Conservation (phyloP, 2,113 vertebrate genomes). For the Lampris megalopsis region DNA sequence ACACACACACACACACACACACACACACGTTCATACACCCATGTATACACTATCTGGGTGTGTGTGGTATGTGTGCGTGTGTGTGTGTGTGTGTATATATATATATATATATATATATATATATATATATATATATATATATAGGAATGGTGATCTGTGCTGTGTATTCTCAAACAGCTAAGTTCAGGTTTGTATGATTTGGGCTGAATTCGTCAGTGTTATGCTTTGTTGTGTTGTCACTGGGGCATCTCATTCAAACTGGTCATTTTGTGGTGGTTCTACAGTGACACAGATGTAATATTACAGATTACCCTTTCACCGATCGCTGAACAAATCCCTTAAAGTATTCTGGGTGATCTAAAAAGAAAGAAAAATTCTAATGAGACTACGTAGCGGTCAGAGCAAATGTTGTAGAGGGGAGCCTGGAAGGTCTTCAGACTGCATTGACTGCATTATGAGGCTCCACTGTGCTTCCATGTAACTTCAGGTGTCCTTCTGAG, state of each 20-base stretch:
- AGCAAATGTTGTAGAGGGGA: slow-evolving; percentile 33
- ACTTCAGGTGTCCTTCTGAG: slow-evolving; percentile 32
- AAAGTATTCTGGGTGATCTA: slow-evolving; percentile 45
- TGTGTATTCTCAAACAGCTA: slow-evolving; percentile 52
- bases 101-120: slow-evolving; percentile 45
- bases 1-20: too few relatives aligned
- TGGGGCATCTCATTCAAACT: slow-evolving; percentile 6
- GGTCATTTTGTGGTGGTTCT: slow-evolving; percentile 2
- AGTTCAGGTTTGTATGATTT: slow-evolving; percentile 45
- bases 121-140: slow-evolving; percentile 53
- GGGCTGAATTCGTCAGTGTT: background rate
- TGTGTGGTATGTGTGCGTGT: too few relatives aligned
- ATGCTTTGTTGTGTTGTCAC: background rate
- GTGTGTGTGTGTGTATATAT: slow-evolving; percentile 22
- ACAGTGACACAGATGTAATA: background rate
- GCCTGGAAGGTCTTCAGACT: slow-evolving; percentile 53
- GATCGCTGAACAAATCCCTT: slow-evolving; percentile 44
- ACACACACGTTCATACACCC: too few relatives aligned
- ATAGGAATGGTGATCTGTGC: slow-evolving; percentile 73
- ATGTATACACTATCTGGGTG: too few relatives aligned
- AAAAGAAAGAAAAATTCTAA: slow-evolving; percentile 33
- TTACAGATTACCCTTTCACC: slow-evolving; percentile 50
- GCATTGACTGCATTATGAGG: slow-evolving; percentile 62
- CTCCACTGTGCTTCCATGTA: slow-evolving; percentile 64
- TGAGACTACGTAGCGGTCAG: slow-evolving; percentile 46